Conservation (phyloP, 23 tunicate genomes). For the Botrylloides violaceus region DNA sequence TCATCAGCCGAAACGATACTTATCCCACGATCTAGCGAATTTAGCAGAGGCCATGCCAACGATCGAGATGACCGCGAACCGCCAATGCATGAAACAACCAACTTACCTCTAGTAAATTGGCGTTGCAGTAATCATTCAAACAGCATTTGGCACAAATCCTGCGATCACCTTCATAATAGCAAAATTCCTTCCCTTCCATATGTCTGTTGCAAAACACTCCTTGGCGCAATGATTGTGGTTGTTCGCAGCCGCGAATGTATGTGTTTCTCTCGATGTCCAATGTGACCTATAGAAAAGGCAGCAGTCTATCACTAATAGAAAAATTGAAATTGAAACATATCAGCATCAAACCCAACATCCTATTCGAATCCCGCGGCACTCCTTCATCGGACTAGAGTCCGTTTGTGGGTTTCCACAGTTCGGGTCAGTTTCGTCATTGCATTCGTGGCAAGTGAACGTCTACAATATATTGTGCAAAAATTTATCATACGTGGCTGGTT, state of each 20-base stretch:
- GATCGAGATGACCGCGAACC: no score
- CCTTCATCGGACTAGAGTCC: neutral
- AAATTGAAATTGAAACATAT: no score
- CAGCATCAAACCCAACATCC: constrained; percentile 94
- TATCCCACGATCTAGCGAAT: no score
- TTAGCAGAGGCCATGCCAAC: no score
- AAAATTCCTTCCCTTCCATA: constrained; percentile 86
- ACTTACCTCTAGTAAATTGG: constrained; percentile 35
- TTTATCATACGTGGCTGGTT: neutral
- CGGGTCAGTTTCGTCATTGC: neutral
- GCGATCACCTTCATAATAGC: constrained; percentile 35
- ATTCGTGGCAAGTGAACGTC: neutral
- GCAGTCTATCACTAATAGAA: neutral
- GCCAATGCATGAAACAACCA: no score
- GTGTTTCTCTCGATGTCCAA: constrained; percentile 29
- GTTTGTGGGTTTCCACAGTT: neutral
- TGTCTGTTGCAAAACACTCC: constrained; percentile 91
- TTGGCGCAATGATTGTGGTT: constrained; percentile 61
- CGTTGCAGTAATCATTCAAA: constrained; percentile 54
- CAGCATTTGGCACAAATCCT: constrained; percentile 75
- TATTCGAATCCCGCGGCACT: constrained; percentile 57
- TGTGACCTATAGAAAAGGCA: constrained; percentile 24
- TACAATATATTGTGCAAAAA: neutral
- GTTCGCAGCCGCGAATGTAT: constrained; percentile 55
- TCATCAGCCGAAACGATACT: no score